These are phyloP conservation scores for Glareola pratincola DNA, from an alignment of 2,113 vertebrate species.

Conservation along the genomic window DNA sequence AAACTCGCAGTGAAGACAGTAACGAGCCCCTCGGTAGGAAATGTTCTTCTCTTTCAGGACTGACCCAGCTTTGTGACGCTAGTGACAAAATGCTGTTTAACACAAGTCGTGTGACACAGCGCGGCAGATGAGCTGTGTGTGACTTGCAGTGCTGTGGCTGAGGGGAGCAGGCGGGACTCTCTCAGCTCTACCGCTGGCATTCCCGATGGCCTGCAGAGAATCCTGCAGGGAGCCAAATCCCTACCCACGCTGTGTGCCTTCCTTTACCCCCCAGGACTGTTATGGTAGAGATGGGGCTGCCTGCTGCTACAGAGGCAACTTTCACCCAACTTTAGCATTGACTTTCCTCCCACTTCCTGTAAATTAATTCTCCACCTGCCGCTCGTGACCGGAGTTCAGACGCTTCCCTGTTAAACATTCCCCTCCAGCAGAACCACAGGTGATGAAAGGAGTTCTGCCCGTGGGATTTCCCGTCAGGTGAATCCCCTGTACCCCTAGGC, in stretches of 20 bases:
- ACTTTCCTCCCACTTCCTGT: neutral
- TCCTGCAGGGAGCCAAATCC: neutral
- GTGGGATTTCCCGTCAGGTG: neutral
- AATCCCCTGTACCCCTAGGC: neutral
- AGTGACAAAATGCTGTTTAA: neutral
- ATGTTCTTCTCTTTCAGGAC: neutral
- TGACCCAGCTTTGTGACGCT: neutral
- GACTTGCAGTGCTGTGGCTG: neutral
- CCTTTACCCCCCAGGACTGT: neutral
- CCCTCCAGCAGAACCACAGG: neutral
- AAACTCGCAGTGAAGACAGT: neutral
- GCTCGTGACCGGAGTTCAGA: neutral
- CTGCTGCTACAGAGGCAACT: neutral
- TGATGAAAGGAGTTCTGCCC: neutral
- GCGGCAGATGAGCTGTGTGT: neutral
- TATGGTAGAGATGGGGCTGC: neutral
- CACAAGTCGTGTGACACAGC: rapidly evolving
- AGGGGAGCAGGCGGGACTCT: neutral
- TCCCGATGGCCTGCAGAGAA: neutral
- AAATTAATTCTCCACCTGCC: neutral
- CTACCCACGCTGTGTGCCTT: neutral
- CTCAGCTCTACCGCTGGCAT: neutral
- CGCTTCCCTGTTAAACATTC: neutral
- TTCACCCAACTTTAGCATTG: neutral
- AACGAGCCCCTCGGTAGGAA: neutral